Evolutionary conservation across 2,888 invertebrate species (phyloP).

Genomic region (Andrena flavipes): DNA sequence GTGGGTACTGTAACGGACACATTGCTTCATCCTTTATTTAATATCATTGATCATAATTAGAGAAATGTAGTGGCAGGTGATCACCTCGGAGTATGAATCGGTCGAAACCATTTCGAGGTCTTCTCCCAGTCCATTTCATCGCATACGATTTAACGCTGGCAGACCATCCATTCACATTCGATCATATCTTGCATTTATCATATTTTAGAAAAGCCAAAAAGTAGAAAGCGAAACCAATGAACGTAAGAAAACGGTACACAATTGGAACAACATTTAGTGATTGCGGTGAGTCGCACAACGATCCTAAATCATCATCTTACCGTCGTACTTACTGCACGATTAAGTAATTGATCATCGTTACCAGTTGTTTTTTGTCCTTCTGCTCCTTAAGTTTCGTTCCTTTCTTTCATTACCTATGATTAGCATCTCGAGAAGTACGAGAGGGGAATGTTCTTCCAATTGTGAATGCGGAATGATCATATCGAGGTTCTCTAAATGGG

Average conservation of each 20-base stretch:
- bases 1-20: slow-evolving; percentile 29
- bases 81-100: slow-evolving; percentile 51
- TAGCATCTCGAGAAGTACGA: slow-evolving; percentile 72
- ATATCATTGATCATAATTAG: slow-evolving; percentile 47
- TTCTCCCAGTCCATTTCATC: slow-evolving; percentile 51
- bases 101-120: slow-evolving; percentile 41
- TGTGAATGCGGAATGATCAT: slow-evolving; percentile 84
- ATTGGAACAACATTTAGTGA: slow-evolving; percentile 85
- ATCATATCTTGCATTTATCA: slow-evolving; percentile 83
- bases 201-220: slow-evolving; percentile 85
- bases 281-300: slow-evolving; percentile 84
- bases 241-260: slow-evolving; percentile 83
- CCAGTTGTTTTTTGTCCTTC: slow-evolving; percentile 58
- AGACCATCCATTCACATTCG: slow-evolving; percentile 73
- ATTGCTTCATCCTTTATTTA: slow-evolving; percentile 30
- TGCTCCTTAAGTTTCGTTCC: slow-evolving; percentile 47
- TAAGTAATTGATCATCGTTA: slow-evolving; percentile 76
- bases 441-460: slow-evolving; percentile 84
- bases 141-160: slow-evolving; percentile 52
- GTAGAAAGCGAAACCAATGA: slow-evolving; percentile 84
- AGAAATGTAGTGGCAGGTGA: slow-evolving; percentile 54
- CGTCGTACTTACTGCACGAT: slow-evolving; percentile 84
- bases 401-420: slow-evolving; percentile 64
- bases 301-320: slow-evolving; percentile 78
- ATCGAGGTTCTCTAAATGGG: slow-evolving; percentile 58